Percentiles rank a stretch among this genome's conserved stretches.
Conservation (phyloP, 2,113 vertebrate genomes). For the Ondatra zibethicus region DNA sequence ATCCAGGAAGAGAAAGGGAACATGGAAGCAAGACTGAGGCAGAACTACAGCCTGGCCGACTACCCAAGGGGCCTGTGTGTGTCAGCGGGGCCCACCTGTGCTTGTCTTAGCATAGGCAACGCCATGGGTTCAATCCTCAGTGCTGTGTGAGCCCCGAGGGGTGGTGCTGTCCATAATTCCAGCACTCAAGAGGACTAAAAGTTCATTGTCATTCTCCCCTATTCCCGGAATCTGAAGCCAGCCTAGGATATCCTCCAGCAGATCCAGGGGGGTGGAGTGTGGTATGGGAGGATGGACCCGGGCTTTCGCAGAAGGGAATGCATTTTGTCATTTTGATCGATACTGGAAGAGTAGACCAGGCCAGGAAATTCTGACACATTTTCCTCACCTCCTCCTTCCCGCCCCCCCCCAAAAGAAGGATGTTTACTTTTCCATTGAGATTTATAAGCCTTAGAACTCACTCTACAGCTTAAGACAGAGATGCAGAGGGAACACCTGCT, state of each 20-base stretch:
- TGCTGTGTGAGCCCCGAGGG: background rate
- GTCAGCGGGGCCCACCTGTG: background rate
- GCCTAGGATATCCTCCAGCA: background rate
- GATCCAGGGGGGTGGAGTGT: background rate
- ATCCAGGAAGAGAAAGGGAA: slow-evolving; percentile 39
- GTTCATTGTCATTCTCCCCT: background rate
- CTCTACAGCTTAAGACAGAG: background rate
- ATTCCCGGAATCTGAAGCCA: background rate
- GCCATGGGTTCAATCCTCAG: background rate
- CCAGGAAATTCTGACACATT: slow-evolving; percentile 71
- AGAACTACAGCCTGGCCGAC: background rate
- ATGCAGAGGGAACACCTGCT: slow-evolving; percentile 11
- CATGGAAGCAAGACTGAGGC: background rate
- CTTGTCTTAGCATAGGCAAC: background rate
- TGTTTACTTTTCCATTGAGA: slow-evolving; percentile 71
- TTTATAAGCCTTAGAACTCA: slow-evolving; percentile 35
- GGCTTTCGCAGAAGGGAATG: background rate
- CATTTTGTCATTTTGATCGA: slow-evolving; percentile 38
- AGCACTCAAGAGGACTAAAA: background rate
- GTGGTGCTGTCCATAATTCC: background rate
- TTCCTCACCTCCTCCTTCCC: background rate
- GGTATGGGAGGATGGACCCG: background rate
- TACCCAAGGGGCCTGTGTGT: background rate
- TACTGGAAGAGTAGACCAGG: background rate
- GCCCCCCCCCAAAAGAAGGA: background rate